Evolutionary conservation across 2,888 invertebrate genomes (phyloP).

Genomic region (Bugulina stolonifera): DNA sequence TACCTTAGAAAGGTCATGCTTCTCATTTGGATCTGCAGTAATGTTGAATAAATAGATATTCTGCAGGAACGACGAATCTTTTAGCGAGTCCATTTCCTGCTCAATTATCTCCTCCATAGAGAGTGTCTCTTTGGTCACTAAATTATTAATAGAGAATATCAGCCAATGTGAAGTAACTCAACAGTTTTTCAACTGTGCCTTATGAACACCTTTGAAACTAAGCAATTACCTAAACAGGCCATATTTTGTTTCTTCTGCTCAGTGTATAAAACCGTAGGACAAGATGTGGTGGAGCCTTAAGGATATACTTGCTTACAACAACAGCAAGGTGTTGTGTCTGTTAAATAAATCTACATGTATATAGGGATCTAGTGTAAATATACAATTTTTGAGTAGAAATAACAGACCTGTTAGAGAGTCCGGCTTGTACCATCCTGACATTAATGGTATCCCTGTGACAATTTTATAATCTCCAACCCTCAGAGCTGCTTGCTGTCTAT

Average conservation of each 20-base stretch:
- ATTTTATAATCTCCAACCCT: slow-evolving; percentile 45
- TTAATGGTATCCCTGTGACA: slow-evolving; percentile 47
- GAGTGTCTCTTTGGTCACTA: neutral
- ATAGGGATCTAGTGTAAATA: too few species aligned
- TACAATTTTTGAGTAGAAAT: too few species aligned
- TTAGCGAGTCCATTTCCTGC: neutral
- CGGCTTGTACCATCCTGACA: slow-evolving; percentile 19
- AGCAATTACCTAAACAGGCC: too few species aligned
- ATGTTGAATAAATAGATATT: slow-evolving; percentile 50
- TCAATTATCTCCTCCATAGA: neutral
- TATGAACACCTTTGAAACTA: too few species aligned
- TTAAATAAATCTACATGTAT: too few species aligned
- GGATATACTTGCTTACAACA: too few species aligned
- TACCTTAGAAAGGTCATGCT: slow-evolving; percentile 37
- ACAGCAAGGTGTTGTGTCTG: too few species aligned
- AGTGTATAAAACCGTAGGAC: too few species aligned
- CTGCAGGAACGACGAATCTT: slow-evolving; percentile 29
- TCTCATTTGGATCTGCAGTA: slow-evolving; percentile 41
- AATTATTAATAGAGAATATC: neutral
- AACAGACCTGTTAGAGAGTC: neutral
- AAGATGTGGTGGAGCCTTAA: too few species aligned
- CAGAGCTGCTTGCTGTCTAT: slow-evolving; percentile 40
- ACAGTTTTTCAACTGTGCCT: too few species aligned
- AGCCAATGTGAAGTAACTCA: neutral
- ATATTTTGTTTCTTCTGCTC: too few species aligned